These are phyloP conservation scores for Ovibos moschatus DNA, from an alignment of 2,113 vertebrate genomes.

Conservation along the genomic window DNA sequence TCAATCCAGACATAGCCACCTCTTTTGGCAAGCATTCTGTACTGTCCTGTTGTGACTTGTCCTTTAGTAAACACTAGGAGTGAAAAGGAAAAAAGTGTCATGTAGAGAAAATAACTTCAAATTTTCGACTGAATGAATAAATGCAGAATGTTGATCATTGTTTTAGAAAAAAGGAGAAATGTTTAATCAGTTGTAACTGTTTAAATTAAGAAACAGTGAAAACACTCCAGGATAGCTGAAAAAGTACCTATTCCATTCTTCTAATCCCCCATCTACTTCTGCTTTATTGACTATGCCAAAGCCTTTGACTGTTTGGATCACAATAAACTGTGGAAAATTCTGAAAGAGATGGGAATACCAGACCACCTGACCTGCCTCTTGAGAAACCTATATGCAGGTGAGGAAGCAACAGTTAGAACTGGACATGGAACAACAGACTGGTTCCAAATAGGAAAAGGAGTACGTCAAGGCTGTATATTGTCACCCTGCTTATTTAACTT, in stretches of 20 bases:
- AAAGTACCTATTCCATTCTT: neutral
- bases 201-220: neutral
- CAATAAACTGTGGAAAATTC: too few species aligned
- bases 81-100: constrained; percentile 56
- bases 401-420: too few species aligned
- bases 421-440: too few species aligned
- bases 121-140: constrained; percentile 25
- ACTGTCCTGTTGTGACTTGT: constrained; percentile 97
- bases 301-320: too few species aligned
- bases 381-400: too few species aligned
- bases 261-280: neutral
- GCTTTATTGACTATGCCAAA: too few species aligned
- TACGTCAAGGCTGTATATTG: too few species aligned
- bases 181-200: neutral
- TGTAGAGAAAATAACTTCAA: neutral
- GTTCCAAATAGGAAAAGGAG: too few species aligned
- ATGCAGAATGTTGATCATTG: neutral
- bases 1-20: constrained; percentile 99
- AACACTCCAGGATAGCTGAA: constrained; percentile 20
- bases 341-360: too few species aligned
- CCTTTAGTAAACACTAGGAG: constrained; percentile 96
- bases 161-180: constrained; percentile 22
- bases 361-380: too few species aligned
- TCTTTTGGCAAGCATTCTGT: constrained; percentile 96
- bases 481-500: too few species aligned